Evolutionary conservation across 2,888 invertebrate genomes (phyloP), one percentile per base, ranked within the genome.

Genomic region (Nudaria mundana): DNA sequence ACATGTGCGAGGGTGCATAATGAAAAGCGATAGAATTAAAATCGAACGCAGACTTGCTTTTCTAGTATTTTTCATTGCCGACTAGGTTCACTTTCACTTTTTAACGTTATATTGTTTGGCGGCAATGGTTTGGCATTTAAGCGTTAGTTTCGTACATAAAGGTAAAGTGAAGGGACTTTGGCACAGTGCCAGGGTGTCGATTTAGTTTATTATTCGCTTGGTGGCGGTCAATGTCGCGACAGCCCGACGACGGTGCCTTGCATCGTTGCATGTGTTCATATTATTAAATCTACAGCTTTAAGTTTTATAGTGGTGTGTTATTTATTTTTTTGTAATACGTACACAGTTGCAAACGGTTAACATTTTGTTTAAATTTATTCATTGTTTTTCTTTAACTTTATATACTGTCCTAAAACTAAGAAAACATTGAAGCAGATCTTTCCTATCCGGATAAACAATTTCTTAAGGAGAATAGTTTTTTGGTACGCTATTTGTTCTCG

Each of bases 151-250:
- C 66, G 55, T 51, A 56, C 58, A 69, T 70, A 70, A 64, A 77
- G 76, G 76, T 76, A 72, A 69, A 75, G 78, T 80, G 80, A 83
- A 81, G 81, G 81, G 82, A 75, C 75, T 66, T 60, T 87, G 87
- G 87, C 85, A 57, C 66, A 61, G 52, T 76, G 87, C 88, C 88
- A 87, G 75, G 53, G 65, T 72, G 77, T 75, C 79, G 77, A 77
- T 82, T 83, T 81, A 71, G 80, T 83, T 87, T 86, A 86, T 87
- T 84, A 83, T 85, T 81, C 84, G 79, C 78, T 59, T 62, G 63
- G 77, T 81, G 79, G 81, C 85, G 87, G 87, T 87, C 87, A 86
- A 84, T 87, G 87, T 86, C 87, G 86, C 86, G 82, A 71, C 83
- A 63, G 67, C 49, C 61, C 63, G 71, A 52, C 64, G 71, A 40